These are phyloP conservation scores for Epinephelus moara DNA, from an alignment of 2,113 vertebrate genomes.

Conservation along the genomic window DNA sequence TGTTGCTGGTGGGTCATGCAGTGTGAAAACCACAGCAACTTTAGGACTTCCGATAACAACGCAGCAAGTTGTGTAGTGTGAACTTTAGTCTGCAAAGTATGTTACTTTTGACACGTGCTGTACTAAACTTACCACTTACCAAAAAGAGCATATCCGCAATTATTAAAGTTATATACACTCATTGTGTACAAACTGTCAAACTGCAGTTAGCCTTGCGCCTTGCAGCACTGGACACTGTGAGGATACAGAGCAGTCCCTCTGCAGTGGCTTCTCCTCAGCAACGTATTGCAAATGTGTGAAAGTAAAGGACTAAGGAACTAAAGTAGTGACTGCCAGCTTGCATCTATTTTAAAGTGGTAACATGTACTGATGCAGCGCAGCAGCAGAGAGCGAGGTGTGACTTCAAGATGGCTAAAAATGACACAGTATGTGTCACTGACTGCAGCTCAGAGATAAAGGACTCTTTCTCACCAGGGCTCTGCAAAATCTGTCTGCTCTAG, in stretches of 20 bases:
- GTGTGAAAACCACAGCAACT: no score
- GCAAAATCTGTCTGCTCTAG: constrained; percentile 1
- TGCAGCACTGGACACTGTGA: background rate
- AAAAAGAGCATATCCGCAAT: no score
- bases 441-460: constrained; percentile 16
- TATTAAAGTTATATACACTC: background rate
- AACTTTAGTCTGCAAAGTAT: no score
- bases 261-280: background rate
- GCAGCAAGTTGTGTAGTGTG: no score
- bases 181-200: background rate
- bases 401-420: constrained; percentile 51
- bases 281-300: background rate
- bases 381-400: constrained; percentile 48
- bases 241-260: background rate
- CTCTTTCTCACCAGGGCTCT: constrained; percentile 15
- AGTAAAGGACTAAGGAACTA: constrained; percentile 1
- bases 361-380: constrained; percentile 41
- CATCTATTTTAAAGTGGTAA: constrained; percentile 51
- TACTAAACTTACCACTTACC: no score
- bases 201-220: background rate
- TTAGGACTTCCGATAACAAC: no score
- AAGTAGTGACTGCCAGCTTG: constrained; percentile 46
- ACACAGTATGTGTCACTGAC: constrained; percentile 26
- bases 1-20: no score
- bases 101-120: no score